Evolutionary conservation across 2,797 vertebrate species (phyloP).

Genomic region (Podarcis siculus): DNA sequence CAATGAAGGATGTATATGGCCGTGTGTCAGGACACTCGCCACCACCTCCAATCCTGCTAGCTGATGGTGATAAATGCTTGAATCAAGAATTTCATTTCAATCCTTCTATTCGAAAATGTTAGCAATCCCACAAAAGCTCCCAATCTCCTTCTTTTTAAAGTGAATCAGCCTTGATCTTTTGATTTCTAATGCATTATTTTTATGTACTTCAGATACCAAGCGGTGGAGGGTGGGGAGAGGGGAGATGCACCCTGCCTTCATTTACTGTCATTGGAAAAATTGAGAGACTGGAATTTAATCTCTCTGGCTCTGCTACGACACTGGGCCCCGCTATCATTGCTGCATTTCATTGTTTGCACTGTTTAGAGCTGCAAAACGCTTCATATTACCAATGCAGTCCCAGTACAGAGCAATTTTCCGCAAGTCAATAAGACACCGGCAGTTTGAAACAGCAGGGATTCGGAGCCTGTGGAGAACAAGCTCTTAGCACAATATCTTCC

Average conservation of each 20-base stretch:
- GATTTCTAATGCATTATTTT: constrained; percentile 48
- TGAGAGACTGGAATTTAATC: constrained; percentile 43
- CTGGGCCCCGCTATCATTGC: not conserved
- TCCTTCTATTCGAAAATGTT: constrained; percentile 22
- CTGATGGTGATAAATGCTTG: constrained; percentile 37
- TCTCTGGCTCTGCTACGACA: not conserved
- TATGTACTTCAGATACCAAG: constrained; percentile 35
- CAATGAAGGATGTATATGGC: not conserved
- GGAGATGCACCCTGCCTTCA: not conserved
- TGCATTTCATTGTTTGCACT: constrained; percentile 13
- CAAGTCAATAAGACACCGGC: constrained; percentile 32
- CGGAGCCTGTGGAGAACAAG: constrained; percentile 27
- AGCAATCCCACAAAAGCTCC: constrained; percentile 28
- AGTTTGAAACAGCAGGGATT: constrained; percentile 20
- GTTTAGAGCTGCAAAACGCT: constrained; percentile 15
- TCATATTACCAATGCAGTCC: constrained; percentile 3
- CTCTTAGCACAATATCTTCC: not conserved
- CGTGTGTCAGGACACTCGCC: constrained; percentile 32
- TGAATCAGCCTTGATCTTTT: constrained; percentile 33
- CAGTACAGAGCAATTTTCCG: not conserved
- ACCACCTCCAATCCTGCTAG: constrained; percentile 42
- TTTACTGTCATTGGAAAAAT: not conserved
- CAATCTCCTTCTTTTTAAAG: constrained; percentile 41
- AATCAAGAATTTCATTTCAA: constrained; percentile 54
- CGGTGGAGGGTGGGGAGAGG: constrained; percentile 53